A percentile compares a stretch with the other conserved stretches of the same genome.
Evolutionary conservation across 2,888 invertebrate species (phyloP).

Genomic region (Pycnomerus fuliginosus): DNA sequence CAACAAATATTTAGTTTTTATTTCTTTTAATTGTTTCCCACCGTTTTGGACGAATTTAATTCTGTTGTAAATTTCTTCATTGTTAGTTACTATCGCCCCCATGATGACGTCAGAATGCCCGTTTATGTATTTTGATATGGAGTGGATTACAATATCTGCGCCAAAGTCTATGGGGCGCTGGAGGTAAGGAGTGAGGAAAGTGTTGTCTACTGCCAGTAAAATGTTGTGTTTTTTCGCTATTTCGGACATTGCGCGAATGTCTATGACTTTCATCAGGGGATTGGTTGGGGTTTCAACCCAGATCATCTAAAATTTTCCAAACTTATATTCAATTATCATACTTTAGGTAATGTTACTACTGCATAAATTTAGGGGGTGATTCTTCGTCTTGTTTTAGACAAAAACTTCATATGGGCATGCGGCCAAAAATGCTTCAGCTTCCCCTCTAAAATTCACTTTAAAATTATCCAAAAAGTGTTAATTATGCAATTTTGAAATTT

Average conservation of each 20-base stretch:
- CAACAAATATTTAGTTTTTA: conserved; percentile 34
- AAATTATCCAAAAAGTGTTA: too few species aligned
- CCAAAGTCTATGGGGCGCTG: conserved; percentile 90
- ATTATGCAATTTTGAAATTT: too few species aligned
- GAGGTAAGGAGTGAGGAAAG: conserved; percentile 87
- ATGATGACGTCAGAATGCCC: conserved; percentile 97
- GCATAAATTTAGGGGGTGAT: too few species aligned
- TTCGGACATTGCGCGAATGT: conserved; percentile 72
- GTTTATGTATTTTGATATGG: conserved; percentile 97
- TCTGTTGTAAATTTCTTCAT: conserved; percentile 67
- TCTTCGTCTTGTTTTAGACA: too few species aligned
- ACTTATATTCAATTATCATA: too few species aligned
- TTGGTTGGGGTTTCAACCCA: conserved; percentile 98
- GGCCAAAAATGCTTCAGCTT: too few species aligned
- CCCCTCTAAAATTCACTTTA: too few species aligned
- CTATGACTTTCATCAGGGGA: conserved; percentile 86
- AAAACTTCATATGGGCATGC: too few species aligned
- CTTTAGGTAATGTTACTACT: too few species aligned
- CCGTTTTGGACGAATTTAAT: conserved; percentile 87
- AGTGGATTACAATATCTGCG: conserved; percentile 89
- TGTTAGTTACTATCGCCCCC: conserved; percentile 82
- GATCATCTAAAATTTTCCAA: conserved; percentile 74
- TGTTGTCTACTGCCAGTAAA: conserved; percentile 86
- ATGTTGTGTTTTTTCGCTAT: conserved; percentile 63
- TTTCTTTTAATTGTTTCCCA: conserved; percentile 40